Evolutionary conservation across 1,140 invertebrate genomes (phyloP), one percentile per base, ranked within the genome.

Genomic region (Cydia pomonella): DNA sequence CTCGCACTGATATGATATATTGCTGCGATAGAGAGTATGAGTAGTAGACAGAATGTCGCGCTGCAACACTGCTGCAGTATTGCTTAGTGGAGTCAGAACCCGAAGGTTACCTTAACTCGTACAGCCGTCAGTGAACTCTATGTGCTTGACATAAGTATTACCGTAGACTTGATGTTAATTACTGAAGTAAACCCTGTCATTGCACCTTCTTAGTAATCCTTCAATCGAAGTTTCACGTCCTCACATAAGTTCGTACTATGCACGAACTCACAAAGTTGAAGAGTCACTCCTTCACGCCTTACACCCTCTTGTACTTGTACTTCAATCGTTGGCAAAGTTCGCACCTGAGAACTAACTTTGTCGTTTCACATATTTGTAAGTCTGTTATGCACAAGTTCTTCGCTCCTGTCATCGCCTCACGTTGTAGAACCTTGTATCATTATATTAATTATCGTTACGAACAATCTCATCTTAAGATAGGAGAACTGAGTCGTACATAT

Each of bases 311-410:
- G 0, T 12, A 59, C 53, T 53, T 7, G 0, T 12, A 59, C 18
- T 59, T 21, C 53, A 59, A 59, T 59, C 9, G 53, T 23, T 23
- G 53, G 21, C 53, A 23, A 59, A 59, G 18, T 23, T 59, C 21
- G 18, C 53, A 59, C 53, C 53, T 59, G 53, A 59, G 53, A n/a
- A 59, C 16, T 50, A 18, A 50, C 53, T 59, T 59, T 59, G 53
- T n/a, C 53, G n/a, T 59, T 59, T 59, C 53, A 23, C 53, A 59
- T 59, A 59, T 59, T 59, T 59, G 7, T 59, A 59, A 59, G 53
- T 59, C 2, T 59, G 53, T 59, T 21, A 59, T 59, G 53, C 53
- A 59, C 53, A 59, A 59, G 21, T 23, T 59, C 9, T 23, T 12
- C 21, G 10, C 21, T 59, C 2, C 18, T 23, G 21, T 59, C 53